Conservation (phyloP, 2,797 vertebrate genomes). For the Hydrophis major region DNA sequence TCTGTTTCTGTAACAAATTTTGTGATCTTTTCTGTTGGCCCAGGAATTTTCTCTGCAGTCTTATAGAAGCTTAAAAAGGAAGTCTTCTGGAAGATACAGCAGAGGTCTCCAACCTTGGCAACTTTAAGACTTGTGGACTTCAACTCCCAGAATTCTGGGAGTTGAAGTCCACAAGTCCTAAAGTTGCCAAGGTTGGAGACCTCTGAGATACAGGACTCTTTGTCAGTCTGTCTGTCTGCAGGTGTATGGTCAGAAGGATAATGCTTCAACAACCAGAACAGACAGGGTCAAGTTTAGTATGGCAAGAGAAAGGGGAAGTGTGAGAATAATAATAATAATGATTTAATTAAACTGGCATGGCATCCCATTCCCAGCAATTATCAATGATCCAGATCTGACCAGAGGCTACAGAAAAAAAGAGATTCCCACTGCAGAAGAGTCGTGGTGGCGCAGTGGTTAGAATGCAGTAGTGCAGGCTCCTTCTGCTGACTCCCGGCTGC, state of each 20-base stretch:
- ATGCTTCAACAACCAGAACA: background rate
- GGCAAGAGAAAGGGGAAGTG: background rate
- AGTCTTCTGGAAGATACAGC: background rate
- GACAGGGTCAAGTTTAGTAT: background rate
- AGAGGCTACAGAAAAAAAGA: background rate
- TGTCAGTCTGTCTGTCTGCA: background rate
- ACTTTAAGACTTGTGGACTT: too few species aligned
- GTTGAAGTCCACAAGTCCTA: too few species aligned
- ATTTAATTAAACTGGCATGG: background rate
- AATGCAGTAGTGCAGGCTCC: too few species aligned
- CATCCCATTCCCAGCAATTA: background rate
- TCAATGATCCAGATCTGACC: background rate
- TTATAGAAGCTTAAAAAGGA: background rate
- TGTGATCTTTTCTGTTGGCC: background rate
- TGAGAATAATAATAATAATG: background rate
- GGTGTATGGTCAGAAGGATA: background rate
- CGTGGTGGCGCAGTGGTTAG: too few species aligned
- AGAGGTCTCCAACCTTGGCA: too few species aligned
- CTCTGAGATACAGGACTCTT: background rate
- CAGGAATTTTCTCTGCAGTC: background rate
- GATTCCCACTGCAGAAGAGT: background rate
- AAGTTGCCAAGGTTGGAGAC: too few species aligned
- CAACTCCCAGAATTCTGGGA: too few species aligned
- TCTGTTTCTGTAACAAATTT: background rate
- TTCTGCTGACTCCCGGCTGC: too few species aligned